Evolutionary conservation across 1,140 invertebrate species (phyloP), one percentile per base, ranked within the genome.

Genomic region (Mercenaria mercenaria): DNA sequence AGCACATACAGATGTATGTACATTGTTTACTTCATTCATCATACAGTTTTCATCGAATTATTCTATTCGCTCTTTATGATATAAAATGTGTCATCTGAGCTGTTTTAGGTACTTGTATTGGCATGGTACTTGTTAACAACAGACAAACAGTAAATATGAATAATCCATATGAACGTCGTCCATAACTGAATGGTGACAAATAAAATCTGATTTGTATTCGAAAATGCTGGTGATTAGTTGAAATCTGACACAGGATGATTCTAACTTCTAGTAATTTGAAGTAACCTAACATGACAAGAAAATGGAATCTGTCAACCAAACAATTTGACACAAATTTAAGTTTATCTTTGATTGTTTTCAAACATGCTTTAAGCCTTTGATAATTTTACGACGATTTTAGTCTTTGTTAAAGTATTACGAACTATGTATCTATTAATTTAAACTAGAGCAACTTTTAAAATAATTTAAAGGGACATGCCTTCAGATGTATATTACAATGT

Each of bases 181-280:
- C 1, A 32, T 20, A 79, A 79, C 56, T 79, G 76, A 32, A 79
- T 50, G 76, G 32, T 79, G 76, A 79, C 76, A 79, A 79, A 79
- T 79, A 79, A 56, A 79, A 79, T 79, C 43, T 79, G 76, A 37
- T 79, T 79, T 79, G 76, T n/a, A 79, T 79, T 79, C 76, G 76
- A 79, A 56, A 79, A 79, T 79, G 56, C 56, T 79, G 76, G 76
- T 79, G 29, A 79, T 79, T 79, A 79, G 1, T 18, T 56, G 76
- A 37, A 79, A 79, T 32, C 47, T 34, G 76, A 79, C 15, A 79
- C 76, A 56, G 18, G 47, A 79, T 79, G 15, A 56, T 11, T 79
- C 20, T 79, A 37, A 56, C 32, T 52, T 56, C 47, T 50, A 32
- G 50, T 0, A 32, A 72, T 29, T 72, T 72, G 11, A 72, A 72